Conservation (phyloP, 2,113 vertebrate genomes). For the Cervus canadensis region DNA sequence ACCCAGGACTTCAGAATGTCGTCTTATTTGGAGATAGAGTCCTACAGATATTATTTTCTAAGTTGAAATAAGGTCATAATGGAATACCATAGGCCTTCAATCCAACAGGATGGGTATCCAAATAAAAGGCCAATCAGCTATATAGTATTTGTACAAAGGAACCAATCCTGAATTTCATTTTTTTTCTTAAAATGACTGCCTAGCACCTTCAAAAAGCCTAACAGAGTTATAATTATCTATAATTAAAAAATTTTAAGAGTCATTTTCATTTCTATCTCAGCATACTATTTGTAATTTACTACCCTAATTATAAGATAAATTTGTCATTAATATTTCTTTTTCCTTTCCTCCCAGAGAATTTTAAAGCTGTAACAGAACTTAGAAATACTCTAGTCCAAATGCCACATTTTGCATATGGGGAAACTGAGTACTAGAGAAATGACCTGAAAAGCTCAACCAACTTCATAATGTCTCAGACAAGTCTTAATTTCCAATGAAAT, state of each 20-base stretch:
- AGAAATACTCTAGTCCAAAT: background rate
- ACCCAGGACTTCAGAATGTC: background rate
- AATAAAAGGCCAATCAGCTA: background rate
- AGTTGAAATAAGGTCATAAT: background rate
- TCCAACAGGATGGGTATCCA: background rate
- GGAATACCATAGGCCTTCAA: background rate
- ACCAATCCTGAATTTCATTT: background rate
- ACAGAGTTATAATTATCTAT: background rate
- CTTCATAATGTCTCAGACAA: background rate
- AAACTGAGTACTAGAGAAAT: background rate
- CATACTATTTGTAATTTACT: background rate
- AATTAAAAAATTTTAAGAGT: background rate
- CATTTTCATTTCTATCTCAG: background rate
- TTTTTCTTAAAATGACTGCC: background rate
- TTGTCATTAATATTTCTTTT: constrained; percentile 12
- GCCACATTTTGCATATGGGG: background rate
- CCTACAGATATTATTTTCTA: background rate
- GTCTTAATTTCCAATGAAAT: background rate
- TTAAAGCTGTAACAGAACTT: background rate
- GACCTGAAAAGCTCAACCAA: background rate
- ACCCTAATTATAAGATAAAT: background rate
- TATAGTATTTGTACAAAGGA: background rate
- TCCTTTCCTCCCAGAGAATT: background rate
- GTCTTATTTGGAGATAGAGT: background rate
- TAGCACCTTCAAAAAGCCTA: background rate